Evolutionary conservation across 2,888 invertebrate genomes (phyloP), one percentile per base, ranked within the genome.

Genomic region (Eurois occulta): DNA sequence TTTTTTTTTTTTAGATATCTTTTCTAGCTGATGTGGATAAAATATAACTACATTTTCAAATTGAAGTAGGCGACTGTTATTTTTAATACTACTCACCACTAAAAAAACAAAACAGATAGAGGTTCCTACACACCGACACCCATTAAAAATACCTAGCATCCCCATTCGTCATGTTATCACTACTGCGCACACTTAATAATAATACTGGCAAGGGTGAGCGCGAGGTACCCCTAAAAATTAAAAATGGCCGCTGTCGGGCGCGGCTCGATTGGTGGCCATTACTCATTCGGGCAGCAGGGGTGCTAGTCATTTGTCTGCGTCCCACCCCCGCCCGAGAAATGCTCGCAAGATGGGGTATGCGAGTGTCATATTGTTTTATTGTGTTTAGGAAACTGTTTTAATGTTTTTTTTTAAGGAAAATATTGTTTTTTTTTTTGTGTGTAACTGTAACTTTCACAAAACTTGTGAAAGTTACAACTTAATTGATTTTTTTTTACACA

Each of bases 221-320:
- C 95, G 92, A 89, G 78, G 92, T 93, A 94, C 96, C 96, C 96
- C 95, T 95, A 95, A 96, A 95, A 96, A 96, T 96, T 96, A 96
- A 96, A 96, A 96, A 96, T 96, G 96, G 96, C 96, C 93, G 95
- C 95, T 91, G 88, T 92, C 92, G 93, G 92, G 93, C 93, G 92
- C 93, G 94, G 93, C 95, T 95, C 96, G 96, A 96, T 96, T 96
- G 96, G 96, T 93, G 92, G 95, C 92, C 84, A 95, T 96, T 95
- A 95, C 89, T 96, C 96, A 96, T 95, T 91, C 94, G 93, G 94
- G 94, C 93, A 93, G 91, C 92, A 92, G 88, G 95, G 95, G 95
- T 90, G 93, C 92, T 92, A 92, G 93, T 94, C 95, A 95, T 96
- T 95, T 96, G 94, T 96, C 96, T 95, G 92, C 93, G 96, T 95